Percentiles rank a stretch among this genome's conserved stretches.
These are phyloP conservation scores for Orthonevra nobilis DNA, from an alignment of 2,888 invertebrate species.

Conservation along the genomic window DNA sequence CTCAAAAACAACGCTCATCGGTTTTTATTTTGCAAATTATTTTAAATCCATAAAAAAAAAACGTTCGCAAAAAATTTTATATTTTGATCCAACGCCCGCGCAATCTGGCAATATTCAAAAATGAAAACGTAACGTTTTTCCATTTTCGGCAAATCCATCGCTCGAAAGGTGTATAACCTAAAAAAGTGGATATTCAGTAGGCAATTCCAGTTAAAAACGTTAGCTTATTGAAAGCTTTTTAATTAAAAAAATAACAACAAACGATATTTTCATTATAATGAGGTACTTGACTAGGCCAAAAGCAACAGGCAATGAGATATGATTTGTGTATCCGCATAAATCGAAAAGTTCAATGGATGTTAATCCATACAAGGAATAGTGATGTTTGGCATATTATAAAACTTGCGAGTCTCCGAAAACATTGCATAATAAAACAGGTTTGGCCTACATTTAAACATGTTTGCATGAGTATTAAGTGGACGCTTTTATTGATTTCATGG, in stretches of 20 bases:
- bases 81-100: too few species aligned
- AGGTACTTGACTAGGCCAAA: background rate
- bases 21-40: too few species aligned
- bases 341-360: conserved; percentile 28
- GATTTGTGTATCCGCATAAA: background rate
- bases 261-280: background rate
- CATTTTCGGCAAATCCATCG: background rate
- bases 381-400: conserved; percentile 2
- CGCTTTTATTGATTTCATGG: too few species aligned
- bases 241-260: background rate
- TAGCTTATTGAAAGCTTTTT: background rate
- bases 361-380: background rate
- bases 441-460: too few species aligned
- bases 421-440: too few species aligned
- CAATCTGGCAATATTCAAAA: background rate
- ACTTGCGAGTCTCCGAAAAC: background rate
- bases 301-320: conserved; percentile 8
- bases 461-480: too few species aligned
- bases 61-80: too few species aligned
- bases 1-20: too few species aligned
- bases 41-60: too few species aligned
- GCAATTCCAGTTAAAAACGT: too few species aligned
- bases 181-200: too few species aligned
- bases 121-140: background rate
- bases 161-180: conserved; percentile 1